Percentiles rank a stretch among this genome's conserved stretches.
These are phyloP conservation scores for Phyllostomus discolor DNA, from an alignment of 2,113 vertebrate species.

Conservation along the genomic window DNA sequence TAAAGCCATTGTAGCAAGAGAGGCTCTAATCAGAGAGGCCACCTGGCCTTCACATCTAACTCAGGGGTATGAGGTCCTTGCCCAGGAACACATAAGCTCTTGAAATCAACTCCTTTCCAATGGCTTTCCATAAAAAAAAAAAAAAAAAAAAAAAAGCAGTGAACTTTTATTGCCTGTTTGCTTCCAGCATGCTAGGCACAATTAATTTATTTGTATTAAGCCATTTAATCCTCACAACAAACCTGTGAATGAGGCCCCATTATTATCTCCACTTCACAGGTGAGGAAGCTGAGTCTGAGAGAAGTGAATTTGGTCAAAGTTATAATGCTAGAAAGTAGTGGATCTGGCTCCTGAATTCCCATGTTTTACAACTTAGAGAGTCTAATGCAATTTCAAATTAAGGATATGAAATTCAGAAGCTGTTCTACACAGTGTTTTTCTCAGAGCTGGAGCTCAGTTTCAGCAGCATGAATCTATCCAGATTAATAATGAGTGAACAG, in stretches of 20 bases:
- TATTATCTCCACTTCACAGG: not conserved
- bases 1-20: not conserved
- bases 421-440: not conserved
- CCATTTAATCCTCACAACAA: not conserved
- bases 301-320: not conserved
- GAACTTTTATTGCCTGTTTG: not conserved
- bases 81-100: not conserved
- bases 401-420: constrained; percentile 40
- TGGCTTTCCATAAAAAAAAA: not conserved
- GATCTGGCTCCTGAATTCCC: not conserved
- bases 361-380: not conserved
- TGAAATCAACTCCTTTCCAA: not conserved
- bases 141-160: not conserved
- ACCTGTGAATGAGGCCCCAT: not conserved
- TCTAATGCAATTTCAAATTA: constrained; percentile 29
- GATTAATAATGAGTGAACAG: constrained; percentile 67
- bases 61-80: not conserved
- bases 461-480: constrained; percentile 4
- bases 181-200: not conserved
- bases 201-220: constrained; percentile 15
- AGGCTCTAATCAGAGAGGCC: not conserved
- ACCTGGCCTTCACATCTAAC: not conserved
- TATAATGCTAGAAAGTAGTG: not conserved
- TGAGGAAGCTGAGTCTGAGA: not conserved
- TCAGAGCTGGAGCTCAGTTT: constrained; percentile 31